These are phyloP conservation scores for Cygnus buccinator DNA, from an alignment of 2,113 vertebrate species.

Conservation along the genomic window DNA sequence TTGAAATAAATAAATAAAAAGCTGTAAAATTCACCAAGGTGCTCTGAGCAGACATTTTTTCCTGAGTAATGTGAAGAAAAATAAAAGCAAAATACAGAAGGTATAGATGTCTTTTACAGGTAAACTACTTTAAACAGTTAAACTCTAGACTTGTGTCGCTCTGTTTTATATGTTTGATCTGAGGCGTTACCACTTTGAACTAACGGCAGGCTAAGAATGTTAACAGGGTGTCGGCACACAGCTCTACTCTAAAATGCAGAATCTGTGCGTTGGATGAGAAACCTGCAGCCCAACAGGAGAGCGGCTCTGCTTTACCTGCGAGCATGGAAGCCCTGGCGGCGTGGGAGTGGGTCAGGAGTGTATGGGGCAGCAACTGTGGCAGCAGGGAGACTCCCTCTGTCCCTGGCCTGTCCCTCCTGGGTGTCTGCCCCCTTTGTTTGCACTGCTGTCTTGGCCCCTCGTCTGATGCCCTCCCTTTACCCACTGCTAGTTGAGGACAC, in stretches of 20 bases:
- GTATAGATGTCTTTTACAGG: neutral
- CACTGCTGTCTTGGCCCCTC: accelerated
- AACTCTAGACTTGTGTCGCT: neutral
- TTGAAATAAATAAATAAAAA: neutral
- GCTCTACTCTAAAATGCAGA: neutral
- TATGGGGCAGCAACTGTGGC: accelerated
- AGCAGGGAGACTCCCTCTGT: neutral
- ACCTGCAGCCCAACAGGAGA: neutral
- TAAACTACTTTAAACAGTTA: neutral
- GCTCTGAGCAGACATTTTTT: neutral
- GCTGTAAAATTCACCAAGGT: neutral
- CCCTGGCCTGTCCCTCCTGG: neutral
- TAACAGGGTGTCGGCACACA: neutral
- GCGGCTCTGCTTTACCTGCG: neutral
- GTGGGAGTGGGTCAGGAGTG: accelerated
- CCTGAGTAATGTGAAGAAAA: neutral
- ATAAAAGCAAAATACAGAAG: neutral
- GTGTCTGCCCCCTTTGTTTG: accelerated
- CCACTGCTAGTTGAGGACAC: too few relatives aligned
- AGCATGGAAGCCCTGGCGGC: neutral
- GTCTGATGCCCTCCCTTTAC: neutral
- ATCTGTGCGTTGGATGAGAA: neutral
- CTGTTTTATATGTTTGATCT: neutral
- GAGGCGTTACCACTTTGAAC: neutral
- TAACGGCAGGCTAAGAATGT: neutral